phyloP scores from a whole-genome alignment of 1,140 invertebrate species.

The Drosophila micromelanica region DNA sequence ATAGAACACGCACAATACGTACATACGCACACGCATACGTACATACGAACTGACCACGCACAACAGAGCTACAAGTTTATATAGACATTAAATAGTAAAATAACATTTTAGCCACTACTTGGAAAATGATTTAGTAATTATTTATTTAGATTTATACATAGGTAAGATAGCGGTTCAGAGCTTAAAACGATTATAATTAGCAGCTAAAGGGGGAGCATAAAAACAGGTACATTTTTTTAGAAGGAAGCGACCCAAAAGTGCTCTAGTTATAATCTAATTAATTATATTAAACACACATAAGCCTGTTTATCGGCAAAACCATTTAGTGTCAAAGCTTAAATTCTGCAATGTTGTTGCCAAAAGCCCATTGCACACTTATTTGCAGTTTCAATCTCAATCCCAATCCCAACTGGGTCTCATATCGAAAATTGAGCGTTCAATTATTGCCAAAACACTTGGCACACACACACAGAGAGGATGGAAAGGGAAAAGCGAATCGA shows the following conservation, averaged over 20 bases:
- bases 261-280: too few species aligned
- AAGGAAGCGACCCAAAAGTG: too few species aligned
- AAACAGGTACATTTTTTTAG: neutral
- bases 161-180: constrained; percentile 26
- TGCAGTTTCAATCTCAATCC: constrained; percentile 3
- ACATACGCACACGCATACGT: constrained; percentile 51
- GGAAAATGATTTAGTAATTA: constrained; percentile 48
- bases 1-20: constrained; percentile 27
- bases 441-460: constrained; percentile 75
- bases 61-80: constrained; percentile 68
- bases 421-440: constrained; percentile 75
- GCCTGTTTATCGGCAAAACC: constrained; percentile 1
- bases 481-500: neutral
- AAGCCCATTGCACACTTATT: constrained; percentile 12
- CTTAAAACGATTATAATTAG: constrained; percentile 23
- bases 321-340: neutral
- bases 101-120: constrained; percentile 77
- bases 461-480: constrained; percentile 17
- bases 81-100: constrained; percentile 74
- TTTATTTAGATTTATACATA: constrained; percentile 27
- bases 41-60: constrained; percentile 61
- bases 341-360: neutral
- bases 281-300: neutral
- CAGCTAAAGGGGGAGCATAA: constrained; percentile 3
- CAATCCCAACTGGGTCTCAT: constrained; percentile 43